phyloP scores from a whole-genome alignment of 2,888 invertebrate genomes.

The Thereva nobilitata region DNA sequence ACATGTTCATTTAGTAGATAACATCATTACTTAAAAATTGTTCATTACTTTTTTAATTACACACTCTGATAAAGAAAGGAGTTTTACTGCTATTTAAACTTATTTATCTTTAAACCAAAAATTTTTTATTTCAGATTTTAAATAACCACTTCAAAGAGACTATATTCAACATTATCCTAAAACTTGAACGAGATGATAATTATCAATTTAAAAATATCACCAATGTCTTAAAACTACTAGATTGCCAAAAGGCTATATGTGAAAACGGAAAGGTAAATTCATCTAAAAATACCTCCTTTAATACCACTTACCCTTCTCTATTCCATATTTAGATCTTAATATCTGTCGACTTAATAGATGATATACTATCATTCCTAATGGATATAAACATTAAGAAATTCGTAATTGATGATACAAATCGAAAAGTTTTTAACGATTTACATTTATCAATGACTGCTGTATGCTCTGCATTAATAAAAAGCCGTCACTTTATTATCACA shows the following conservation, averaged over 20 bases:
- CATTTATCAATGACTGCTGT: conserved; percentile 49
- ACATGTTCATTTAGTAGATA: no score
- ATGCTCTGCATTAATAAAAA: conserved; percentile 48
- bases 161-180: conserved; percentile 47
- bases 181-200: conserved; percentile 45
- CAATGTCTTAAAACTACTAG: conserved; percentile 47
- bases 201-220: conserved; percentile 38
- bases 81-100: conserved; percentile 4
- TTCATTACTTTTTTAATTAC: no score
- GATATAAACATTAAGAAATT: conserved; percentile 52
- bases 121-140: conserved; percentile 49
- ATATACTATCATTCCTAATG: conserved; percentile 51
- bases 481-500: conserved; percentile 48
- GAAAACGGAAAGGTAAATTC: conserved; percentile 49
- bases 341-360: conserved; percentile 52
- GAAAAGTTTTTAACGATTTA: conserved; percentile 46
- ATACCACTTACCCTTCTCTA: not conserved
- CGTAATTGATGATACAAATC: conserved; percentile 46
- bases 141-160: conserved; percentile 55
- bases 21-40: no score
- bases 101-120: not conserved
- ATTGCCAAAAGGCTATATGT: conserved; percentile 49
- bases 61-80: no score
- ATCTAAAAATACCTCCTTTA: not conserved
- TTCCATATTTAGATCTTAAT: conserved; percentile 47